Percentiles rank a stretch among this genome's conserved stretches.
phyloP scores from a whole-genome alignment of 37 sponge, comb jelly and placozoan genomes.

The Lycopodina hypogea region DNA sequence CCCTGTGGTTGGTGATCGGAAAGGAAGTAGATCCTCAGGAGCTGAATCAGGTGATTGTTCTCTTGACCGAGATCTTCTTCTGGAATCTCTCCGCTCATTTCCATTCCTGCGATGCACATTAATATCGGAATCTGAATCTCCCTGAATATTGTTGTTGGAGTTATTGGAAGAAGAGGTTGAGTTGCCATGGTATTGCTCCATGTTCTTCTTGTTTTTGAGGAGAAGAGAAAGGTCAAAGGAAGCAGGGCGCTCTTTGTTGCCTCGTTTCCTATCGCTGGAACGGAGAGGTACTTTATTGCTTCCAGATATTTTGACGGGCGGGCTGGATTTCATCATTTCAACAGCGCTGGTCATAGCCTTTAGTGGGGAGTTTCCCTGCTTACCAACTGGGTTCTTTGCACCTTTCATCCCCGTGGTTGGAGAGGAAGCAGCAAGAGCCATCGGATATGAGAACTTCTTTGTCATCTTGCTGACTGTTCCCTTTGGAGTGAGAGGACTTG shows the following conservation, averaged over 20 bases:
- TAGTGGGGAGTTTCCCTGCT: constrained; percentile 2
- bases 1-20: background rate
- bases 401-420: background rate
- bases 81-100: background rate
- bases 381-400: constrained; percentile 1
- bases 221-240: constrained; percentile 14
- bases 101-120: constrained; percentile 1
- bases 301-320: background rate
- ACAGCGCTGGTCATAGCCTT: constrained; percentile 17
- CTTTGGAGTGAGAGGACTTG: constrained; percentile 3
- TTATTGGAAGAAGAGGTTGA: background rate
- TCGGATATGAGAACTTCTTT: constrained; percentile 22
- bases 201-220: constrained; percentile 13
- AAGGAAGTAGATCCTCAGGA: background rate
- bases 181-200: background rate
- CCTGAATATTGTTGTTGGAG: background rate
- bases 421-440: background rate
- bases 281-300: background rate
- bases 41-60: constrained; percentile 10
- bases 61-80: background rate
- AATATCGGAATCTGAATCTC: background rate
- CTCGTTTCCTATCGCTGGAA: background rate
- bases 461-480: constrained; percentile 33
- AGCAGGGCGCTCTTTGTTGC: background rate
- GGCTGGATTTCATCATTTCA: constrained; percentile 28